Evolutionary conservation across 1,140 invertebrate species (phyloP), one percentile per base, ranked within the genome.

Genomic region (Caenorhabditis brenneri): DNA sequence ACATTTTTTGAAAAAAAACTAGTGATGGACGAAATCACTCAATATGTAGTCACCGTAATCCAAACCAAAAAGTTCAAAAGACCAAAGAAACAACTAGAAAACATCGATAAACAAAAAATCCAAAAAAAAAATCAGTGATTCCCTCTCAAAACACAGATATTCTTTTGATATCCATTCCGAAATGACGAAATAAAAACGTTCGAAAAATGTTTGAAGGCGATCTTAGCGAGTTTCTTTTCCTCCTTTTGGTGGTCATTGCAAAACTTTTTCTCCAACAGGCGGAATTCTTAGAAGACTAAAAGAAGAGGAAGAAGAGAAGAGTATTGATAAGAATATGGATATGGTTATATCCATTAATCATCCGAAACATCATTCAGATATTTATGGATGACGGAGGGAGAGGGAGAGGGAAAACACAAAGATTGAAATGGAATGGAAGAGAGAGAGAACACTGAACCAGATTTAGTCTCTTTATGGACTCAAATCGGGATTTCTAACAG

Each of bases 61-160:
- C n/a, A n/a, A n/a, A n/a, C n/a, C n/a, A n/a, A n/a, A 55, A 15
- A 65, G 58, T 65, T 36, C 58, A 65, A 65, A 33, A 65, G 58
- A 16, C 19, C 58, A 65, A 7, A 36, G 16, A 65, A 65, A 33
- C 15, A 65, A 65, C 24, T 4, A 9, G 7, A 65, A 33, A 7
- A 15, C 10, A 27, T 5, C 3, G 19, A 36, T 16, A 15, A 36
- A 65, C 9, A 65, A 33, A 33, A 36, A 65, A 33, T 15, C 6
- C 48, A 51, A 51, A 7, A 51, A 42, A 6, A 6, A 42, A n/a
- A n/a, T n/a, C n/a, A n/a, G n/a, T n/a, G n/a, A n/a, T n/a, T n/a
- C n/a, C n/a, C n/a, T n/a, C n/a, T n/a, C n/a, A n/a, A n/a, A 6
- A 12, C 5, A 42, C 12, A 42, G 39, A 55, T 12, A 55, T 55